Evolutionary conservation across 1,140 invertebrate species (phyloP), one percentile per base, ranked within the genome.

Genomic region (Orius insidiosus): DNA sequence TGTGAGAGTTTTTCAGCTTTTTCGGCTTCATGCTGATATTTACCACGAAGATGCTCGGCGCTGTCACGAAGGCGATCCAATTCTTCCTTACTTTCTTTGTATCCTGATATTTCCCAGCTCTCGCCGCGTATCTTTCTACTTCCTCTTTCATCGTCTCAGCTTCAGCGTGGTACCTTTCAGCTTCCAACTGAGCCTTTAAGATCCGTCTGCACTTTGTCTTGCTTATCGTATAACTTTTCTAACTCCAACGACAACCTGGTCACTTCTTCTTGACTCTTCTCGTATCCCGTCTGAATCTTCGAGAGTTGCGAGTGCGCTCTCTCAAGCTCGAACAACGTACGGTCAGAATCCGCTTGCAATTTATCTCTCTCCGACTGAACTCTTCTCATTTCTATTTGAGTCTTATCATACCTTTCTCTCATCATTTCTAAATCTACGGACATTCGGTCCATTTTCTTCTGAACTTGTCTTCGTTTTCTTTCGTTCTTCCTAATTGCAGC

Each of bases 401-500:
- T 69, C 60, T 92, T 92, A 52, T 92, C 87, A 59, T 85, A 85
- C 34, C 85, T 72, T 57, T 92, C 87, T n/a, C 85, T 72, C 37
- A 86, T 71, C 70, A 92, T 83, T 60, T 85, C 80, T 2, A 85
- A 62, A 56, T 87, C 84, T 37, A 85, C 73, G 50, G 71, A 66
- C 44, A 82, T 58, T 54, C 81, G 70, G 55, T 90, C 86, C 49
- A 89, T 68, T 53, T 89, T 85, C 57, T 85, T 59, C 88, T 86
- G 7, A 82, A 77, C 59, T 92, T 90, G 52, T 92, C 87, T 66
- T 93, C 88, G 54, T 78, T 72, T 59, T 93, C 88, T 60, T 89
- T 87, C 15, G 81, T 77, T 54, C 87, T 71, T 42, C 75, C 76
- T 1, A 92, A 65, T 58, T 92, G 85, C 33, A 89, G 64, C 5